Conservation (phyloP, 2,888 invertebrate species). For the Eumacrocentrus americanus region DNA sequence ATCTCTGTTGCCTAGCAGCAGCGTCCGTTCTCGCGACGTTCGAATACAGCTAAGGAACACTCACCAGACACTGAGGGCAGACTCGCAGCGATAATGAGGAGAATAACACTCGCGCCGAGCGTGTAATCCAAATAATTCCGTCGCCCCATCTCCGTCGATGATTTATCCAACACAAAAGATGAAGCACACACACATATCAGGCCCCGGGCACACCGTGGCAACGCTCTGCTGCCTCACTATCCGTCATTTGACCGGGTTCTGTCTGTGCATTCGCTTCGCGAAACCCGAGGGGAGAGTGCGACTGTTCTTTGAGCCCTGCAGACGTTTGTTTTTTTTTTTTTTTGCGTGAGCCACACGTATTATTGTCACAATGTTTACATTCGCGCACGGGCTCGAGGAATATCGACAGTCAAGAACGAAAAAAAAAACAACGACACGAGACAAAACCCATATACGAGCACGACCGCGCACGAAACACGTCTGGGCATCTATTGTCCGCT, state of each 20-base stretch:
- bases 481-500: constrained; percentile 61
- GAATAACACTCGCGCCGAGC: constrained; percentile 40
- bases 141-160: constrained; percentile 53
- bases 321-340: constrained; percentile 10
- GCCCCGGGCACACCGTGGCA: constrained; percentile 51
- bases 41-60: constrained; percentile 17
- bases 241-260: constrained; percentile 34
- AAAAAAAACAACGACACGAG: constrained; percentile 41
- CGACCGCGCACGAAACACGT: constrained; percentile 61
- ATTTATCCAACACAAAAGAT: constrained; percentile 40
- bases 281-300: too few relatives aligned
- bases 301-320: constrained; percentile 2
- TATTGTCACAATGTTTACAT: constrained; percentile 43
- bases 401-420: constrained; percentile 27
- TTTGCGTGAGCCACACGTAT: constrained; percentile 15
- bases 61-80: constrained; percentile 37
- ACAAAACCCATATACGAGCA: constrained; percentile 49
- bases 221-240: constrained; percentile 36
- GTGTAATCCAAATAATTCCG: constrained; percentile 58
- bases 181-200: constrained; percentile 55
- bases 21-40: constrained; percentile 10
- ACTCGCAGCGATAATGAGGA: constrained; percentile 33
- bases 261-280: not conserved
- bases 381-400: constrained; percentile 29
- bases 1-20: constrained; percentile 59